These are phyloP conservation scores for Gulo gulo DNA, from an alignment of 2,113 vertebrate genomes.

Conservation along the genomic window DNA sequence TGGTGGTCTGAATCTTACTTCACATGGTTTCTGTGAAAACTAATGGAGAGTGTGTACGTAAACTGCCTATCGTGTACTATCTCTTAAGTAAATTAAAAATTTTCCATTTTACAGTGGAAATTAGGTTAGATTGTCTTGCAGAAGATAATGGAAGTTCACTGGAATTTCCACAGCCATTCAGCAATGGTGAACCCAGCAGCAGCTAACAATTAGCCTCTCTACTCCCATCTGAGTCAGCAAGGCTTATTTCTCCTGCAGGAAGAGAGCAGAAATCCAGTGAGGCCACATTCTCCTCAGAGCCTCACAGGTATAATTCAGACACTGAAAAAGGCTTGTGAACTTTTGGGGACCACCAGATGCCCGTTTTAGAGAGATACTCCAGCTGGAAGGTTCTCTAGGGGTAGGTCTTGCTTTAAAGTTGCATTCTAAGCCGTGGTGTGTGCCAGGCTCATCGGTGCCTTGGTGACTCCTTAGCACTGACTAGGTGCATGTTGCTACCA, in stretches of 20 bases:
- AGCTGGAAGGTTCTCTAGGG: neutral
- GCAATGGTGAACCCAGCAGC: neutral
- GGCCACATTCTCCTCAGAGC: neutral
- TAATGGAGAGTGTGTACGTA: neutral
- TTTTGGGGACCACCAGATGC: neutral
- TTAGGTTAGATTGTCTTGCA: neutral
- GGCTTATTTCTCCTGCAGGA: neutral
- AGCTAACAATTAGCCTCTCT: neutral
- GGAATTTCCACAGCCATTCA: neutral
- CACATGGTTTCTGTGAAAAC: neutral
- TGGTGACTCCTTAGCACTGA: neutral
- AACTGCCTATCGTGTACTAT: neutral
- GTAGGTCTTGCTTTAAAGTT: neutral
- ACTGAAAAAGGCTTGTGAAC: neutral
- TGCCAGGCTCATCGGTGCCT: neutral
- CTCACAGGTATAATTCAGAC: neutral
- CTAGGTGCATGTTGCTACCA: neutral
- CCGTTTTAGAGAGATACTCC: neutral
- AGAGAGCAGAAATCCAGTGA: slow-evolving; percentile 24
- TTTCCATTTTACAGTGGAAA: neutral
- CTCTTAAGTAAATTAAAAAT: neutral
- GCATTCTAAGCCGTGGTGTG: neutral
- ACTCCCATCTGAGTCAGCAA: neutral
- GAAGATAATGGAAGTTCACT: neutral
- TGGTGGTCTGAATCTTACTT: neutral